Conservation (phyloP, 1,140 invertebrate genomes). For the Bombus haemorrhoidalis region DNA sequence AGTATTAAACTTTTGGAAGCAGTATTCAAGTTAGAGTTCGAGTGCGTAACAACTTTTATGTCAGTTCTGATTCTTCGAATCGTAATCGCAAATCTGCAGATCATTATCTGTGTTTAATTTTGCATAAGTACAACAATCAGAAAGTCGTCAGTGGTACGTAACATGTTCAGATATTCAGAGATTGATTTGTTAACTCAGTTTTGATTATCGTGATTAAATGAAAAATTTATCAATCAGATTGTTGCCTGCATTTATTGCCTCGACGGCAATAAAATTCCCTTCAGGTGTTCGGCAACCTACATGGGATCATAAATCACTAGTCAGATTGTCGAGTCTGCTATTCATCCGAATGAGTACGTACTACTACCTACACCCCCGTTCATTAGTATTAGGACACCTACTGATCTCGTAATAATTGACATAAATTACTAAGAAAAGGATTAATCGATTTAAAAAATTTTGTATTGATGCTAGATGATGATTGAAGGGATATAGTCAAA, state of each 20-base stretch:
- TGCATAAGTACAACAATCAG: not conserved
- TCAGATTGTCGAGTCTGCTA: not conserved
- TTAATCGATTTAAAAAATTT: too few species aligned
- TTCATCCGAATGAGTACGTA: not conserved
- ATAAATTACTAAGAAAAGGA: not conserved
- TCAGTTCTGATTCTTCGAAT: not conserved
- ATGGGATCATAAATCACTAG: not conserved
- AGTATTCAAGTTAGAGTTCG: too few species aligned
- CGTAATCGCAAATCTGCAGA: not conserved
- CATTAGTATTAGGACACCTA: not conserved
- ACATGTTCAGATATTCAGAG: not conserved
- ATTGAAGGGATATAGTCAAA: too few species aligned
- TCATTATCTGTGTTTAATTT: not conserved
- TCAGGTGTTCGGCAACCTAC: not conserved
- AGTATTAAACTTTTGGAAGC: not conserved
- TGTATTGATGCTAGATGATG: too few species aligned
- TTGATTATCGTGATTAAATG: not conserved
- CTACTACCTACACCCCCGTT: not conserved
- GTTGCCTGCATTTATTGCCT: not conserved
- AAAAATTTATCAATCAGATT: not conserved
- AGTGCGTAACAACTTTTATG: not conserved
- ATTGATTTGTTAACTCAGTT: not conserved
- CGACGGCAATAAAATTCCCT: not conserved
- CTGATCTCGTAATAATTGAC: not conserved
- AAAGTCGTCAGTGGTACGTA: not conserved